These are phyloP conservation scores for Tribolium castaneum DNA, from an alignment of 1,140 invertebrate species.

Conservation along the genomic window DNA sequence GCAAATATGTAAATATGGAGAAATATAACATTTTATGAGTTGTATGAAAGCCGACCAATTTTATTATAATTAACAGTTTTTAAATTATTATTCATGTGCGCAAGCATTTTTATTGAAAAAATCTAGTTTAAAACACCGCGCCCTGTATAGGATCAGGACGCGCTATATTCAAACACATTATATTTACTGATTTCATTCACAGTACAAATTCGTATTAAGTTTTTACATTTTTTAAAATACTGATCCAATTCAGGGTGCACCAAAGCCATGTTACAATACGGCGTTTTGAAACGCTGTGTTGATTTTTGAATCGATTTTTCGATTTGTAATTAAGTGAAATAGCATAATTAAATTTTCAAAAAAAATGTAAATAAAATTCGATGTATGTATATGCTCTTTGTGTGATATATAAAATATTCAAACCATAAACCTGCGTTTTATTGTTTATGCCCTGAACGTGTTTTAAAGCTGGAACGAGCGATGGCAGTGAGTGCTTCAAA, in stretches of 20 bases:
- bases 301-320: conserved; percentile 46
- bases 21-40: conserved; percentile 43
- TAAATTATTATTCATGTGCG: conserved; percentile 43
- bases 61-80: conserved; percentile 44
- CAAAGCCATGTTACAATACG: conserved; percentile 49
- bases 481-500: no score
- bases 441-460: background rate
- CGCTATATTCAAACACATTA: background rate
- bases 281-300: conserved; percentile 45
- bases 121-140: conserved; percentile 37
- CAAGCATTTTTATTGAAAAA: conserved; percentile 37
- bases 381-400: conserved; percentile 65
- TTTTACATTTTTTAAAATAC: conserved; percentile 15
- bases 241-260: conserved; percentile 32
- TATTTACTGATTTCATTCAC: conserved; percentile 29
- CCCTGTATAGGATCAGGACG: conserved; percentile 2
- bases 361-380: conserved; percentile 59
- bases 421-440: conserved; percentile 48
- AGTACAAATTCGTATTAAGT: conserved; percentile 49
- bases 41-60: conserved; percentile 50
- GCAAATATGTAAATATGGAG: conserved; percentile 52
- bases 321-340: conserved; percentile 43
- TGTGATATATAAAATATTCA: conserved; percentile 65
- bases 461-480: no score
- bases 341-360: conserved; percentile 46